Conservation (phyloP, 1,140 invertebrate species). For the Drosophila willistoni region DNA sequence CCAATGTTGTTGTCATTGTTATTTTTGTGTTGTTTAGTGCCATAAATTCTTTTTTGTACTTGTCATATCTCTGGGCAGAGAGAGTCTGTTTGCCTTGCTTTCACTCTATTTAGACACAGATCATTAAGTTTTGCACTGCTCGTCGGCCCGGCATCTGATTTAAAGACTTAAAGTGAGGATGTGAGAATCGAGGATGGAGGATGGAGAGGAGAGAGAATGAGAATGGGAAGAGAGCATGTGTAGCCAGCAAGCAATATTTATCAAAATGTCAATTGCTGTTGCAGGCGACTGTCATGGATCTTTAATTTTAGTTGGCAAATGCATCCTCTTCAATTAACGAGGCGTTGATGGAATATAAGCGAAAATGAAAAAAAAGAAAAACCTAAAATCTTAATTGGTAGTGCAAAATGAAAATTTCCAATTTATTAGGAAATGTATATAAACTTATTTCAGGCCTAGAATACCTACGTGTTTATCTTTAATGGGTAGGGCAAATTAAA, state of each 20-base stretch:
- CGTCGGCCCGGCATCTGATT: constrained; percentile 56
- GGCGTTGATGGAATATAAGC: constrained; percentile 57
- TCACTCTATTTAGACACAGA: constrained; percentile 71
- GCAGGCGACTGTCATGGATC: constrained; percentile 53
- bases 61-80: constrained; percentile 65
- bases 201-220: neutral
- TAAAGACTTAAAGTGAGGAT: constrained; percentile 51
- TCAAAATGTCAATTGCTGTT: constrained; percentile 61
- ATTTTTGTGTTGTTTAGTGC: constrained; percentile 64
- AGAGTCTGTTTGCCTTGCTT: neutral
- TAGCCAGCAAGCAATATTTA: constrained; percentile 38
- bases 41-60: constrained; percentile 73
- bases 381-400: neutral
- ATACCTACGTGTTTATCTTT: constrained; percentile 9
- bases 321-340: constrained; percentile 61
- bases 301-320: constrained; percentile 48
- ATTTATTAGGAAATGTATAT: neutral
- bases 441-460: no score
- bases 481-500: neutral
- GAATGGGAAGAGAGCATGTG: neutral
- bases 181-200: constrained; percentile 2
- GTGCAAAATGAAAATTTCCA: neutral
- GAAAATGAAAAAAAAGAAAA: neutral
- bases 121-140: constrained; percentile 73
- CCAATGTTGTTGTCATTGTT: constrained; percentile 43